Percentiles rank a stretch among this genome's conserved stretches.
These are phyloP conservation scores for Choloepus hoffmanni DNA, from an alignment of 2,113 vertebrate species.

Conservation along the genomic window DNA sequence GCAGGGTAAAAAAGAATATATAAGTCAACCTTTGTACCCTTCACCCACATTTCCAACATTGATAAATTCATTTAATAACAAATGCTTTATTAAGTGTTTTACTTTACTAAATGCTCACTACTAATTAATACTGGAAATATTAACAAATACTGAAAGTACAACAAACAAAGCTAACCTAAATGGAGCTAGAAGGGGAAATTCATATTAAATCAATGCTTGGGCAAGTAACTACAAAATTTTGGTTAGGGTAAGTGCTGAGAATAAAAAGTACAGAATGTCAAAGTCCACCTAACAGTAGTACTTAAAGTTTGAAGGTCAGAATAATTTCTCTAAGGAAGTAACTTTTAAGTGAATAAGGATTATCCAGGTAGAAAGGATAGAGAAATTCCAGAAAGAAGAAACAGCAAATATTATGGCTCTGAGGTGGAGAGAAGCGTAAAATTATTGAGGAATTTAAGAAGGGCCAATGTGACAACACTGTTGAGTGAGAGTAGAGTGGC, in stretches of 20 bases:
- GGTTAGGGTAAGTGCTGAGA: slow-evolving; percentile 23
- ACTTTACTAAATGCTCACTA: slow-evolving; percentile 22
- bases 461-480: not conserved
- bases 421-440: not conserved
- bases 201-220: not conserved
- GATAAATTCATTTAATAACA: slow-evolving; percentile 24
- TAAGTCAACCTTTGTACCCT: slow-evolving; percentile 22
- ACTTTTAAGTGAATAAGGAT: not conserved
- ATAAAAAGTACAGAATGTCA: slow-evolving; percentile 25
- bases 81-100: slow-evolving; percentile 14
- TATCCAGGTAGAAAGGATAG: not conserved
- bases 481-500: not conserved
- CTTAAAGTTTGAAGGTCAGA: slow-evolving; percentile 15
- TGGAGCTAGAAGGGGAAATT: not conserved
- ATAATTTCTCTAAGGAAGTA: slow-evolving; percentile 27
- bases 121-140: slow-evolving; percentile 39
- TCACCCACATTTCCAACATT: not conserved
- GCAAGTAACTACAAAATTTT: slow-evolving; percentile 26
- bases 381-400: slow-evolving; percentile 41
- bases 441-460: not conserved
- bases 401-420: not conserved
- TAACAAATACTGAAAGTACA: not conserved
- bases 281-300: not conserved
- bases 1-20: not conserved
- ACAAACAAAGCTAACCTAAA: slow-evolving; percentile 13